Base-by-base conservation (phyloP, 2,888 invertebrate genomes). In the Microctonus aethiopoides region DNA sequence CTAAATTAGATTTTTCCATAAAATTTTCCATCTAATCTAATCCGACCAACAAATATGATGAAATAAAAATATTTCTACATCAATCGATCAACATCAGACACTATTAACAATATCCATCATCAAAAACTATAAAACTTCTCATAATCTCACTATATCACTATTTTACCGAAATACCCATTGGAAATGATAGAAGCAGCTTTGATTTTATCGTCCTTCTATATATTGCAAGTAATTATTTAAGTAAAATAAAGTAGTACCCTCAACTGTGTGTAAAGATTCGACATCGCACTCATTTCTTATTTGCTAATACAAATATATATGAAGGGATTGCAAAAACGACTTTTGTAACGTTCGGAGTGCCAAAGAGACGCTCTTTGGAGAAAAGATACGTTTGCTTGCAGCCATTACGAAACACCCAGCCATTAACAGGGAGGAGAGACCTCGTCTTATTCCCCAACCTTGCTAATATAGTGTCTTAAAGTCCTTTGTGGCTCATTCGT, bases 251-350 rank as follows among this genome's bases (percentile, higher is more conserved):
- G 11, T 3, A 39, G 22, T 62, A 22, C 62, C 20, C 62, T 63
- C 39, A 22, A 16, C 39, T 59, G 67, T 51, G 68, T 65, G 63
- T 66, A 67, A 67, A 67, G 54, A 64, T 61, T 71, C 57, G 57
- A 59, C 67, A 64, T 72, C 62, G 64, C 69, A 70, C 59, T 62
- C 70, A 52, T 57, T 70, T 67, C 69, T 72, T 74, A 74, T 72
- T 57, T 70, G 63, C 72, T 74, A 74, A 74, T 72, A 60, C 68
- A 72, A 74, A 74, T 70, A 74, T 74, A 74, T 74, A 54, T n/a
- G n/a, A 67, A 59, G 20, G 72, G 72, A 74, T 74, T 70, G 66
- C 13, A 46, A 65, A n/a, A 74, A 74, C 72, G 70, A 72, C 74
- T 74, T 70, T 57, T 32, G 46, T 54, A 41, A 51, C 26, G 41